phyloP scores from a whole-genome alignment of 1,140 invertebrate species.

The Cardiocondyla obscurior region DNA sequence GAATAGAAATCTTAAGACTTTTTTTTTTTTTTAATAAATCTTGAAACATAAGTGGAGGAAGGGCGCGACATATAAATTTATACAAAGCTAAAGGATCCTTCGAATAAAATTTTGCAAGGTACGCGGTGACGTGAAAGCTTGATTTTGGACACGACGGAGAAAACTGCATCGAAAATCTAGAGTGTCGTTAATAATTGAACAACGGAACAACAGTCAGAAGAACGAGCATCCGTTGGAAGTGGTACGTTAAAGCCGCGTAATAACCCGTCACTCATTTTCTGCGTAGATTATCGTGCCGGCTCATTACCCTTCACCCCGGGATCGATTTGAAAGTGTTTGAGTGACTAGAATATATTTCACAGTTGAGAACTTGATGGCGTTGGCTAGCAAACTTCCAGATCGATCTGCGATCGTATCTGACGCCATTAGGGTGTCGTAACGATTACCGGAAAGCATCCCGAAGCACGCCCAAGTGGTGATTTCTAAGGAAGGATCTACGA shows the following conservation, averaged over 20 bases:
- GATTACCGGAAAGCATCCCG: not conserved
- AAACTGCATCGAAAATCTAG: conserved; percentile 18
- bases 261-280: conserved; percentile 65
- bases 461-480: not conserved
- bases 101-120: not conserved
- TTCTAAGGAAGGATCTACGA: not conserved
- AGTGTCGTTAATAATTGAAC: conserved; percentile 30
- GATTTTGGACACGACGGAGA: conserved; percentile 11
- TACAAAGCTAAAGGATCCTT: not conserved
- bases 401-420: conserved; percentile 45
- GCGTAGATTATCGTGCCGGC: conserved; percentile 52
- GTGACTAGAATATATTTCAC: conserved; percentile 28
- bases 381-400: conserved; percentile 13
- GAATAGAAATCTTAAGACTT: not conserved
- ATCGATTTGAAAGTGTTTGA: conserved; percentile 25
- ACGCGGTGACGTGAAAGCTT: not conserved
- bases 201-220: conserved; percentile 27
- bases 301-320: conserved; percentile 64
- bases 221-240: conserved; percentile 47
- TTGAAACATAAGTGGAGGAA: not conserved
- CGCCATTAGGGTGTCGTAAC: conserved; percentile 43
- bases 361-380: conserved; percentile 31
- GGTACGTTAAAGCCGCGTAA: conserved; percentile 41
- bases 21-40: too few species aligned
- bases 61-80: not conserved